Percentiles rank a stretch among this genome's conserved stretches.
phyloP scores from a whole-genome alignment of 2,888 invertebrate species.

The Dione juno region DNA sequence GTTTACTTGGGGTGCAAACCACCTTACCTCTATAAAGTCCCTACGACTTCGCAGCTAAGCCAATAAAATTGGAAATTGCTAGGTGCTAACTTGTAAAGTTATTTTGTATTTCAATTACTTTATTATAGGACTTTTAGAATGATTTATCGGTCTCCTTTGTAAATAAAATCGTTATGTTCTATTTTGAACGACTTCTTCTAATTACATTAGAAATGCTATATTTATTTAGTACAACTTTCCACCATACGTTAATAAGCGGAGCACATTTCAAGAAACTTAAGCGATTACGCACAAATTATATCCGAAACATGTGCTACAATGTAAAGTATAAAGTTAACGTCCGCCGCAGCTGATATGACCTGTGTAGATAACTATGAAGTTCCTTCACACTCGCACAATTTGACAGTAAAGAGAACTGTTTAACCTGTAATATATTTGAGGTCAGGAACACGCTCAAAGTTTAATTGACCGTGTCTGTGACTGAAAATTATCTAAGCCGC shows the following conservation, averaged over 20 bases:
- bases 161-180: constrained; percentile 1
- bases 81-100: constrained; percentile 46
- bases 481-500: constrained; percentile 61
- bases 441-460: constrained; percentile 67
- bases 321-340: constrained; percentile 61
- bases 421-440: constrained; percentile 75
- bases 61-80: constrained; percentile 53
- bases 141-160: constrained; percentile 26
- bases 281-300: constrained; percentile 68
- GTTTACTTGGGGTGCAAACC: constrained; percentile 56
- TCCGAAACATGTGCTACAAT: constrained; percentile 62
- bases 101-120: constrained; percentile 44
- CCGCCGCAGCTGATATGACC: constrained; percentile 69
- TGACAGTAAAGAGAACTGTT: constrained; percentile 69
- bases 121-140: constrained; percentile 32
- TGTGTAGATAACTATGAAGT: constrained; percentile 63
- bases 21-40: constrained; percentile 53
- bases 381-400: constrained; percentile 59
- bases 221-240: neutral
- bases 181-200: neutral
- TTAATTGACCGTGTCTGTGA: constrained; percentile 66
- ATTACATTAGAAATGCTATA: neutral
- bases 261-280: constrained; percentile 49
- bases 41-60: constrained; percentile 50
- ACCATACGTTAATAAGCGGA: constrained; percentile 5